phyloP scores from a whole-genome alignment of 2,797 vertebrate species.

The Heteromormyrus szaboi region DNA sequence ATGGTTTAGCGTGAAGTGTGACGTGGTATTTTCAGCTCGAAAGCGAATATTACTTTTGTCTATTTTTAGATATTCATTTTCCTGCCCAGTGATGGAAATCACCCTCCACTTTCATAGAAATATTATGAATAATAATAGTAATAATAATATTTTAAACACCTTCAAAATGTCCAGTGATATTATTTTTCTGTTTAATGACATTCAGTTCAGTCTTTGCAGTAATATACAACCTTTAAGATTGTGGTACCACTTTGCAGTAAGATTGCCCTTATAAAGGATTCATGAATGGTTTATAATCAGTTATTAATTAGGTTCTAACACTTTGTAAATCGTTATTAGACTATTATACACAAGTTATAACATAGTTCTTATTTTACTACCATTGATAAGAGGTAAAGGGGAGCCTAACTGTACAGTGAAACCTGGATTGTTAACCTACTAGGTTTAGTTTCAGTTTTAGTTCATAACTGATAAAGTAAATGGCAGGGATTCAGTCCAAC shows the following conservation, averaged over 20 bases:
- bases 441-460: neutral
- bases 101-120: neutral
- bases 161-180: neutral
- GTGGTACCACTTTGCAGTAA: neutral
- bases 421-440: neutral
- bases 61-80: neutral
- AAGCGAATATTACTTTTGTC: neutral
- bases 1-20: neutral
- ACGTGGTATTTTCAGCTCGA: neutral
- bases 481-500: neutral
- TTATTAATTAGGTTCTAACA: neutral
- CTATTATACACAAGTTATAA: neutral
- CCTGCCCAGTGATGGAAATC: neutral
- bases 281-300: neutral
- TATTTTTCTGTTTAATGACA: neutral
- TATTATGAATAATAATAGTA: neutral
- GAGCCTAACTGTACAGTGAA: neutral
- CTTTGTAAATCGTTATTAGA: neutral
- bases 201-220: neutral
- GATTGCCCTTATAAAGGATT: neutral
- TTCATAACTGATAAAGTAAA: neutral
- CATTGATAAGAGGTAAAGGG: neutral
- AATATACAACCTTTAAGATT: neutral
- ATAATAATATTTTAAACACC: neutral
- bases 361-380: neutral